Percentiles rank a stretch among this genome's conserved stretches.
phyloP scores from a whole-genome alignment of 2,113 vertebrate species.

The Tiliqua scincoides region DNA sequence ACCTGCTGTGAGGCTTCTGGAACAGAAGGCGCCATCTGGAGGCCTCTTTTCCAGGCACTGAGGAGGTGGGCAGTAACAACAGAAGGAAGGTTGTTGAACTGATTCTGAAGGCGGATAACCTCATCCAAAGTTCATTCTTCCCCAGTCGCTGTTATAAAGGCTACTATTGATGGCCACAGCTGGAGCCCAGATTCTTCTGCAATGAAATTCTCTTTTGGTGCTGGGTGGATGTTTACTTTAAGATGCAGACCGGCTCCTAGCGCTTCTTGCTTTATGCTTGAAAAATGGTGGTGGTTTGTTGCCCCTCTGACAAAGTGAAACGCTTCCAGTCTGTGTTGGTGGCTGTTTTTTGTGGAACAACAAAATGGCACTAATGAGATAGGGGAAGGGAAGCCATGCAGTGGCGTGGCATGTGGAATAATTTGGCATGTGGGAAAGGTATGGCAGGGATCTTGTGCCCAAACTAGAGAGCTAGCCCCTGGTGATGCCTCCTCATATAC shows the following conservation, averaged over 20 bases:
- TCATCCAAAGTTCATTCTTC: not conserved
- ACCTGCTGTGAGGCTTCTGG: not conserved
- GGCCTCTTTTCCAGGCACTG: not conserved
- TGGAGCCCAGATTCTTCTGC: constrained; percentile 31
- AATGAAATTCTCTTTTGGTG: not conserved
- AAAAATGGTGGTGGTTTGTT: not conserved
- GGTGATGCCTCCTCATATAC: too few species aligned
- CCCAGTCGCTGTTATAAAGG: constrained; percentile 23
- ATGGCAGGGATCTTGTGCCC: too few species aligned
- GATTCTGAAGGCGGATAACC: not conserved
- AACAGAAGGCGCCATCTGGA: constrained; percentile 32
- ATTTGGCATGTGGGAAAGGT: too few species aligned
- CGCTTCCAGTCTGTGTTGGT: not conserved
- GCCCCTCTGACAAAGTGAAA: not conserved
- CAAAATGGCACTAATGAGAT: not conserved
- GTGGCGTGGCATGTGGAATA: too few species aligned
- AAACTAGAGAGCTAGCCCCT: too few species aligned
- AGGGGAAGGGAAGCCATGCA: too few species aligned
- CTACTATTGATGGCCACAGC: constrained; percentile 11
- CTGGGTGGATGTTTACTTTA: constrained; percentile 26
- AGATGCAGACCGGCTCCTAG: constrained; percentile 31
- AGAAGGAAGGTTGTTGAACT: not conserved
- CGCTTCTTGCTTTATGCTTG: not conserved
- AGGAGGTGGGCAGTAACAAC: not conserved
- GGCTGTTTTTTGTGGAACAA: not conserved